phyloP scores from a whole-genome alignment of 1,140 invertebrate species.

The Drosophila nikananu region DNA sequence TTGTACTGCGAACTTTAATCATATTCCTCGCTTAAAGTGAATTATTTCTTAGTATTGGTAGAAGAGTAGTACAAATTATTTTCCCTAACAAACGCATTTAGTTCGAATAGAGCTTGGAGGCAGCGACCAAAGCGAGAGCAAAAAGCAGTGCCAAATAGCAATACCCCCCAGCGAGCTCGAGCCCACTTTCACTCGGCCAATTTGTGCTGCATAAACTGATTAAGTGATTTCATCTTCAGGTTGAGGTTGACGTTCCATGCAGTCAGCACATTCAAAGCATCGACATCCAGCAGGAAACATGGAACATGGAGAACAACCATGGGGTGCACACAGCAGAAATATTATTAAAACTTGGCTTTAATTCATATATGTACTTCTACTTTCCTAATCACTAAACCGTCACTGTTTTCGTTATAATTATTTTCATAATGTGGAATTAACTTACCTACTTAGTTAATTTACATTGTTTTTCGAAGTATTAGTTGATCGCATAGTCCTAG shows the following conservation, averaged over 20 bases:
- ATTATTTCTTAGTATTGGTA: slow-evolving; percentile 1
- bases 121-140: slow-evolving; percentile 7
- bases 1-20: not conserved
- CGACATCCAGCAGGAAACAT: slow-evolving; percentile 4
- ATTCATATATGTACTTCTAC: not conserved
- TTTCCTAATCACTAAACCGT: not conserved
- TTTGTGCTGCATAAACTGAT: slow-evolving; percentile 63
- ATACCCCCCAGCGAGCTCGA: slow-evolving; percentile 8
- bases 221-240: slow-evolving; percentile 65
- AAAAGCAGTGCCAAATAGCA: slow-evolving; percentile 18
- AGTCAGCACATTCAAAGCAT: slow-evolving; percentile 10
- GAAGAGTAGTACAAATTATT: slow-evolving; percentile 52
- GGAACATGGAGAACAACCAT: slow-evolving; percentile 4
- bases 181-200: slow-evolving; percentile 17
- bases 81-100: slow-evolving; percentile 63
- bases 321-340: slow-evolving; percentile 16
- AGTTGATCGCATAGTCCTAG: not conserved
- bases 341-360: not conserved
- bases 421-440: not conserved
- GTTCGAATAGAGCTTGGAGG: slow-evolving; percentile 47
- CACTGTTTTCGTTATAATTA: not conserved
- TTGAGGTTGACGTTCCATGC: slow-evolving; percentile 17
- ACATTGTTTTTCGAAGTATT: not conserved
- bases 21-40: not conserved
- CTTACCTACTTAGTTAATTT: not conserved